These are phyloP conservation scores for Drosophila saltans DNA, from an alignment of 1,140 invertebrate genomes.

Conservation along the genomic window DNA sequence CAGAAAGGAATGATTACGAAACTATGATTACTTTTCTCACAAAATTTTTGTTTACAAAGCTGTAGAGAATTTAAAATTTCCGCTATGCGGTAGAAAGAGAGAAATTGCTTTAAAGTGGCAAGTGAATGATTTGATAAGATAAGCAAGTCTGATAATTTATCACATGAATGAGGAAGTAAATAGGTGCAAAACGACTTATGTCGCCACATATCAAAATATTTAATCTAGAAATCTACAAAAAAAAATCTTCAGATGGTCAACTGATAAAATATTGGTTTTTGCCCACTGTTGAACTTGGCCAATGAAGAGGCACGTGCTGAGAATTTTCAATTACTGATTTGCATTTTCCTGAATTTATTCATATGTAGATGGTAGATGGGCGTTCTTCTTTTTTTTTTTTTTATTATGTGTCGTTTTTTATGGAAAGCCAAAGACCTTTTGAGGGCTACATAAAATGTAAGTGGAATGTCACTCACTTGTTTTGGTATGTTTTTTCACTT, in stretches of 20 bases:
- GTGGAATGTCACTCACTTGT: constrained; percentile 49
- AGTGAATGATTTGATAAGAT: constrained; percentile 9
- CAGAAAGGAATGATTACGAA: background rate
- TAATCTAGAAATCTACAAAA: background rate
- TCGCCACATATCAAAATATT: background rate
- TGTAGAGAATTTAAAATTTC: constrained; percentile 17
- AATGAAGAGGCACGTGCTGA: constrained; percentile 60
- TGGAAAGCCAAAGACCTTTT: constrained; percentile 20
- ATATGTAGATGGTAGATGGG: constrained; percentile 10
- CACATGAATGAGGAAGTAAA: constrained; percentile 55
- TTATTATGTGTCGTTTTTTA: constrained; percentile 12
- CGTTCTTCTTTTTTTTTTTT: constrained; percentile 30
- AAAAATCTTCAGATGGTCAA: constrained; percentile 16
- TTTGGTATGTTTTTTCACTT: background rate
- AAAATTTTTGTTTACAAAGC: constrained; percentile 16
- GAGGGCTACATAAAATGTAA: constrained; percentile 29
- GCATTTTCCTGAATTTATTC: constrained; percentile 60
- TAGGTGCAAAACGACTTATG: constrained; percentile 11
- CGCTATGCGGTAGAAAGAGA: constrained; percentile 56
- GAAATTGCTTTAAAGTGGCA: background rate
- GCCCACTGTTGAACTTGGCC: constrained; percentile 51
- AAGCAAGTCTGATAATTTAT: constrained; percentile 49
- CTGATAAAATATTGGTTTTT: constrained; percentile 29
- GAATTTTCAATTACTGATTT: constrained; percentile 72
- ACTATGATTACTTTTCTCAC: background rate